Conservation (phyloP, 1,140 invertebrate species). For the Drosophila bocki region DNA sequence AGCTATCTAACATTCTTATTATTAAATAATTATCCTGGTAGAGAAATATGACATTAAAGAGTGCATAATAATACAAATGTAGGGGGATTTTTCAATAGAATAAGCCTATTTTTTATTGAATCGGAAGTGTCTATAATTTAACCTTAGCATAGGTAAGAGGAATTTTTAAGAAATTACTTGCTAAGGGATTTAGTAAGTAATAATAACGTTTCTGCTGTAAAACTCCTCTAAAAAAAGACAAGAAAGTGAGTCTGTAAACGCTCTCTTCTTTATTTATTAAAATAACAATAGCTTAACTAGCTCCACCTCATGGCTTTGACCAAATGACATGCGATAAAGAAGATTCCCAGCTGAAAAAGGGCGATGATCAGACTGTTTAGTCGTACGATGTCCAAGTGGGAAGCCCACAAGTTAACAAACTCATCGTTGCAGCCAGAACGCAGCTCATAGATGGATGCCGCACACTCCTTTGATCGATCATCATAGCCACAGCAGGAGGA, state of each 20-base stretch:
- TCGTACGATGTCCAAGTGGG: conserved; percentile 86
- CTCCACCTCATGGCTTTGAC: conserved; percentile 86
- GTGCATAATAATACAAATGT: neutral
- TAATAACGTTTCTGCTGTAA: too few species aligned
- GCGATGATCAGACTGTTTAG: conserved; percentile 88
- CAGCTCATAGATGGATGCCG: conserved; percentile 63
- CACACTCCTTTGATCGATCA: conserved; percentile 65
- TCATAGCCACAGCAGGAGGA: conserved; percentile 84
- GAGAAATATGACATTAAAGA: neutral
- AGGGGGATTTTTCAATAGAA: neutral
- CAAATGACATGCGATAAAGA: conserved; percentile 68
- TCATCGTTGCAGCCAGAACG: conserved; percentile 81
- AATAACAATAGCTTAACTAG: neutral
- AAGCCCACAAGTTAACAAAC: conserved; percentile 85
- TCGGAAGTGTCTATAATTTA: too few species aligned
- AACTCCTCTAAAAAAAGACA: too few species aligned
- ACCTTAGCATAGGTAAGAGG: too few species aligned
- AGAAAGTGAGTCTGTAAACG: too few species aligned
- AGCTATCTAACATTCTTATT: neutral
- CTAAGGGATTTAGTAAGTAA: too few species aligned
- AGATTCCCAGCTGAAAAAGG: conserved; percentile 76
- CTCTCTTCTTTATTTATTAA: too few species aligned
- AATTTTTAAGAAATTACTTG: too few species aligned
- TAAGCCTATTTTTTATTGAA: too few species aligned
- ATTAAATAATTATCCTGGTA: neutral